Evolutionary conservation across 2,113 vertebrate species (phyloP).

Genomic region (Chamaetylas fuelleborni): DNA sequence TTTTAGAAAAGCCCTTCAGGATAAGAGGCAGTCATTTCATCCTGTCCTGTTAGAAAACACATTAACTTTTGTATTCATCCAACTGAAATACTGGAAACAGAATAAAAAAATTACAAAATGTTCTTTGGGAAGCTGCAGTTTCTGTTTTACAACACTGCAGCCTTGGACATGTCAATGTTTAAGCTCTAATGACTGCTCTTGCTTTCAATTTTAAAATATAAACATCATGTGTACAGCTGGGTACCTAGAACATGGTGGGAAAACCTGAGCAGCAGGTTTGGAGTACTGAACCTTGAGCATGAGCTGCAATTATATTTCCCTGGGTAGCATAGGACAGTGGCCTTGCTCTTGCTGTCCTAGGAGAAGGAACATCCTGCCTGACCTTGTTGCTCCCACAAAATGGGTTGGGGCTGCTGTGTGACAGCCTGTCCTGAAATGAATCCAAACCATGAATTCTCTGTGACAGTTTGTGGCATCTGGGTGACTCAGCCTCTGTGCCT

Average conservation of each 20-base stretch:
- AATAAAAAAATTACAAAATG: not conserved
- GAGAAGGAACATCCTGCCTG: not conserved
- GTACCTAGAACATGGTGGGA: not conserved
- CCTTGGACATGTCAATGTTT: not conserved
- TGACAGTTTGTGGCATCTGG: slow-evolving; percentile 39
- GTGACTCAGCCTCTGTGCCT: not conserved
- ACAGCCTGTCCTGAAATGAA: slow-evolving; percentile 1
- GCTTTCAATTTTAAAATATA: not conserved
- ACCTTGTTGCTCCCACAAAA: slow-evolving; percentile 7
- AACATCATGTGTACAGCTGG: not conserved
- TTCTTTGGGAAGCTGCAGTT: not conserved
- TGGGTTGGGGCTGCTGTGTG: not conserved
- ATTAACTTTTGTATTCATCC: not conserved
- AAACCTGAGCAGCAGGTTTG: not conserved
- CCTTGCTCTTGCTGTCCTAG: not conserved
- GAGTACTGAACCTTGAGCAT: not conserved
- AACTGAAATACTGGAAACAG: not conserved
- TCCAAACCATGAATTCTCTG: not conserved
- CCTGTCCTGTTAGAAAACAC: not conserved
- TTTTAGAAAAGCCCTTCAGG: not conserved
- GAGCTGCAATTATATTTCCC: not conserved
- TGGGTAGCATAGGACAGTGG: not conserved
- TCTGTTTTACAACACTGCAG: not conserved
- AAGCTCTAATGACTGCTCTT: not conserved
- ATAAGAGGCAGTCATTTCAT: not conserved